phyloP scores from a whole-genome alignment of 2,888 invertebrate genomes.

The Melieria picta region DNA sequence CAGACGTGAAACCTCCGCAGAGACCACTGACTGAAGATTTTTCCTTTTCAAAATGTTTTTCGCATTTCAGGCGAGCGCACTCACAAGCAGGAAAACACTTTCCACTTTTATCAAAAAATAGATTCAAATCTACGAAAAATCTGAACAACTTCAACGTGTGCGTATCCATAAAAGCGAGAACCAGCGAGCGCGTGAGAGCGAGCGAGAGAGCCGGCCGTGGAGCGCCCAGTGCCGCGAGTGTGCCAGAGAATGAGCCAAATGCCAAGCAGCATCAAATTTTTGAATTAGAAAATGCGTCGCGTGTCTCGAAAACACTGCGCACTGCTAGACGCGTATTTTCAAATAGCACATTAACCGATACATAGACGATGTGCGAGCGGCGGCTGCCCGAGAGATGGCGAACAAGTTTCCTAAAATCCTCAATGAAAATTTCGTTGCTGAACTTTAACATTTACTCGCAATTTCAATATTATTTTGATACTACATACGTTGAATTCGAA shows the following conservation, averaged over 20 bases:
- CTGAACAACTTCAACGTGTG: background rate
- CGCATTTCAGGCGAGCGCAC: slow-evolving; percentile 4
- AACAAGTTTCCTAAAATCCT: slow-evolving; percentile 27
- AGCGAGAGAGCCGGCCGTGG: background rate
- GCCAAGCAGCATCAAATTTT: no score
- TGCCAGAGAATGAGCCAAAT: no score
- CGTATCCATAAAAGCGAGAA: background rate
- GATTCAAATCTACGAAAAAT: background rate
- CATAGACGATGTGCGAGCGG: background rate
- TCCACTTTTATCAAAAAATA: slow-evolving; percentile 15
- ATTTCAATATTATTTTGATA: no score
- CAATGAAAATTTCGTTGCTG: slow-evolving; percentile 17
- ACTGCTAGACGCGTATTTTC: no score
- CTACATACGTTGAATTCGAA: no score
- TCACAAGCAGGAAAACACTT: slow-evolving; percentile 13
- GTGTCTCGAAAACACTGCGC: no score
- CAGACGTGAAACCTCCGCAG: slow-evolving; percentile 67
- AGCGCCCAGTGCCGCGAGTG: no score
- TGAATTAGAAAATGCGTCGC: no score
- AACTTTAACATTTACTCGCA: no score
- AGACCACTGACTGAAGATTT: slow-evolving; percentile 63
- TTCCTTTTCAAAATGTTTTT: slow-evolving; percentile 29
- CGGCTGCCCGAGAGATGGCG: background rate
- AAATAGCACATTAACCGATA: no score
- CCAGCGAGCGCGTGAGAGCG: background rate